Base-by-base conservation (phyloP, 2,888 invertebrate genomes). In the Melieria omissa region DNA sequence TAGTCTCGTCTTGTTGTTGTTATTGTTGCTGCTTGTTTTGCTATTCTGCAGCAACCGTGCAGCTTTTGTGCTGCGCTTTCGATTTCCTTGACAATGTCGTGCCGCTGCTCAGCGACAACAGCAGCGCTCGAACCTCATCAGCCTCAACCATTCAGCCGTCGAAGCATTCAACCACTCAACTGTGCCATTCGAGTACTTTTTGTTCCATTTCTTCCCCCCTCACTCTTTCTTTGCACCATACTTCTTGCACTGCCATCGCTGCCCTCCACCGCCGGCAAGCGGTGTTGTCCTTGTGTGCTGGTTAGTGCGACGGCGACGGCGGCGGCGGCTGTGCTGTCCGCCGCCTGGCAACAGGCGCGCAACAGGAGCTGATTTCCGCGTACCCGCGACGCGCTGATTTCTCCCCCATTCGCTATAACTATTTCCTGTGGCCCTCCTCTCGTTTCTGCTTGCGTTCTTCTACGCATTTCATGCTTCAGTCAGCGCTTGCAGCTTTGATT, bases 261-360 rank as follows among this genome's bases (percentile, higher is more conserved):
- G 9, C 49, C 12, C 49, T 10, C 49, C 9, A 10, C 49, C 49
- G 12, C 12, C 62, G n/a, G 60, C 49, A 46, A 47, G 47, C 46
- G 57, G 47, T 45, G 44, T 67, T 67, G 58, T 67, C 8, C 14
- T 67, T 54, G 29, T 60, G 55, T 57, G 61, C 61, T 58, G 49
- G 29, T 10, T 16, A 44, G 45, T 14, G 45, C 42, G 9, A 54
- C 52, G 54, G 45, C 42, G 9, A 54, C 52, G 54, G 49, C 61
- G 60, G 67, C 67, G 61, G 61, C 67, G 61, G 60, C 29, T 29
- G 29, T 29, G 67, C 67, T 60, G 67, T 12, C 45, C 29, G n/a
- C 67, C 45, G 58, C 14, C 14, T 14, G 5, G 54, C 54, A 44
- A 52, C 65, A 16, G 58, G 67, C 14, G 58, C 49, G 60, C 67